A percentile compares a stretch with the other conserved stretches of the same genome.
Evolutionary conservation across 23 tunicate species (phyloP).

Genomic region (Halocynthia aurantium): DNA sequence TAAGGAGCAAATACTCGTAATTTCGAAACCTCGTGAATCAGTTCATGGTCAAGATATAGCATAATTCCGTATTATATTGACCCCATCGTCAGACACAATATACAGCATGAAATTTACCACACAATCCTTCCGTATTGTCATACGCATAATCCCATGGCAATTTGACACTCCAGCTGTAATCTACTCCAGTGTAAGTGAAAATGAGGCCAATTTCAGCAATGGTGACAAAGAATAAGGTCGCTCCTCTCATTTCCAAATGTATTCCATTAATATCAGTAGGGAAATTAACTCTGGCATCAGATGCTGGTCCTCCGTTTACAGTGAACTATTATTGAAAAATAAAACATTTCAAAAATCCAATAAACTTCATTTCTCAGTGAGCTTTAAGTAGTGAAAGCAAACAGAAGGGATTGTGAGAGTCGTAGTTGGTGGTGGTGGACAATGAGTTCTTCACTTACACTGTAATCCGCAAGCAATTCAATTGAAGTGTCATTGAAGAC

Average conservation of each 20-base stretch:
- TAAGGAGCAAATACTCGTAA: too few relatives aligned
- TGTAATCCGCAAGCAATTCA: constrained; percentile 70
- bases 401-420: too few relatives aligned
- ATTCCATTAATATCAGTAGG: constrained; percentile 61
- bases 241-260: constrained; percentile 63
- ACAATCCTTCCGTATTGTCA: constrained; percentile 81
- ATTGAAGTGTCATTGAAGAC: constrained; percentile 37
- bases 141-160: constrained; percentile 57
- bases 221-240: constrained; percentile 66
- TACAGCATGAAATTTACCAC: constrained; percentile 40
- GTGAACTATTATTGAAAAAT: constrained; percentile 26
- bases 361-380: too few relatives aligned
- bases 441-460: constrained; percentile 25
- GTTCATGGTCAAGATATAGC: neutral
- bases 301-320: constrained; percentile 46
- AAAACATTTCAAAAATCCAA: neutral
- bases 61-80: neutral
- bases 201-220: constrained; percentile 45
- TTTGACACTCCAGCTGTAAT: constrained; percentile 86
- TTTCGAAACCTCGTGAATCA: too few relatives aligned
- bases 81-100: neutral
- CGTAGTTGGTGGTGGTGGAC: too few relatives aligned
- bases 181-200: constrained; percentile 85
- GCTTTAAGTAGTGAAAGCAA: too few relatives aligned
- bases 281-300: constrained; percentile 16